Base-by-base conservation (phyloP, 1,140 invertebrate species). In the Megathymus violae region DNA sequence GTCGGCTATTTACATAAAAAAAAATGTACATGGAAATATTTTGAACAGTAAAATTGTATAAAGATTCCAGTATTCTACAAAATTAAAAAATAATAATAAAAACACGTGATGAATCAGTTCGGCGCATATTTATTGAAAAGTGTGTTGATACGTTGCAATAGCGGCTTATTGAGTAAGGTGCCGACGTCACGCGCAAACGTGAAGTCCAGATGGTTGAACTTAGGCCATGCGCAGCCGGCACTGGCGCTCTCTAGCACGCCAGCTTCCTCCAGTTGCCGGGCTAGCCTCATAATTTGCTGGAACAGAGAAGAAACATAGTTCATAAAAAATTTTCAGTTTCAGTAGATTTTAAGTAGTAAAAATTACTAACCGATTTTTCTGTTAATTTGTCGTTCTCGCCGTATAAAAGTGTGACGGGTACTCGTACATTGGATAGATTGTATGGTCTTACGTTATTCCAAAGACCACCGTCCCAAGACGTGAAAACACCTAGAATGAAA, bases 191-290 rank as follows among this genome's bases (percentile, higher is more conserved):
- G 80, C 3, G 85, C 85, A 38, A 88, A 81, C 1, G 75, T 54
- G 43, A 88, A 88, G 69, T 90, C 86, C 0, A 89, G 51, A 38
- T 90, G 88, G 62, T 90, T 89, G 65, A 88, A 82, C 25, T 86
- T 88, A 2, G 80, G 79, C 82, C 85, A 88, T 0, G 52, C 36
- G 43, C 80, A 76, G 0, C 69, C 80, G 0, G 83, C 72, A 10
- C 67, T 59, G 2, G 82, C 41, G 0, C 73, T 72, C 47, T 87
- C 81, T 16, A 88, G 62, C 25, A 76, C 62, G 0, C 82, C 82
- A 0, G 62, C 80, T 5, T 43, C 40, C 25, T 76, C 74, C 3
- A 90, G 61, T 19, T 80, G 62, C 0, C 67, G 31, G 2, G 82
- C 84, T 54, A 89, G 60, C 14, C 74, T 64, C 67, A 79, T 64